Conservation (phyloP, 2,888 invertebrate species). For the Margaritifera margaritifera region DNA sequence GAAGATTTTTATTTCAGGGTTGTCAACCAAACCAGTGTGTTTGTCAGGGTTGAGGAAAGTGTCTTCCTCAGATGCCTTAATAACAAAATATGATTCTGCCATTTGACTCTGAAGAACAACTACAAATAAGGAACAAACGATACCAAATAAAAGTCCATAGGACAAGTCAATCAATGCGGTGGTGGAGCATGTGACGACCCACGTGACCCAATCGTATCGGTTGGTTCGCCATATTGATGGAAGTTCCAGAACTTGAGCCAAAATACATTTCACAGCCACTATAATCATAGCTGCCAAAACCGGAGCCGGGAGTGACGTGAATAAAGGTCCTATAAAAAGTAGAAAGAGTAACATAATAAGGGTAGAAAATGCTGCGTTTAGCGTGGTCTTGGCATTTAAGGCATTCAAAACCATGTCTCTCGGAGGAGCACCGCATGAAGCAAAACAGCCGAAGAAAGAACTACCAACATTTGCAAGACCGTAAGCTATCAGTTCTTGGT, state of each 20-base stretch:
- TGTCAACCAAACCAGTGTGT: slow-evolving; percentile 13
- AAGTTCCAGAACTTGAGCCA: slow-evolving; percentile 81
- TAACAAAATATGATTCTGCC: slow-evolving; percentile 10
- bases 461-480: slow-evolving; percentile 67
- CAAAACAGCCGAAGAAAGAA: slow-evolving; percentile 72
- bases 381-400: slow-evolving; percentile 61
- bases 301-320: slow-evolving; percentile 61
- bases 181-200: slow-evolving; percentile 54
- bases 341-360: slow-evolving; percentile 63
- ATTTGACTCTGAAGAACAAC: slow-evolving; percentile 50
- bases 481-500: slow-evolving; percentile 72
- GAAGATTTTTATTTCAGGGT: slow-evolving; percentile 20
- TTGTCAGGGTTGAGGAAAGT: not conserved
- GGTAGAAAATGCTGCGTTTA: slow-evolving; percentile 56
- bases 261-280: slow-evolving; percentile 71
- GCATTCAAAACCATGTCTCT: slow-evolving; percentile 57
- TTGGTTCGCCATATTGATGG: slow-evolving; percentile 83
- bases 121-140: slow-evolving; percentile 49
- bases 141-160: slow-evolving; percentile 59
- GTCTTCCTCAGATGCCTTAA: not conserved
- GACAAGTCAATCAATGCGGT: slow-evolving; percentile 59
- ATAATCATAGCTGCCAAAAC: slow-evolving; percentile 73
- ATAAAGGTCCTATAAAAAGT: slow-evolving; percentile 59
- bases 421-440: slow-evolving; percentile 69
- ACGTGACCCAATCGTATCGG: slow-evolving; percentile 80